Evolutionary conservation across 2,797 vertebrate genomes (phyloP), one percentile per base, ranked within the genome.

Genomic region (Sparus aurata): DNA sequence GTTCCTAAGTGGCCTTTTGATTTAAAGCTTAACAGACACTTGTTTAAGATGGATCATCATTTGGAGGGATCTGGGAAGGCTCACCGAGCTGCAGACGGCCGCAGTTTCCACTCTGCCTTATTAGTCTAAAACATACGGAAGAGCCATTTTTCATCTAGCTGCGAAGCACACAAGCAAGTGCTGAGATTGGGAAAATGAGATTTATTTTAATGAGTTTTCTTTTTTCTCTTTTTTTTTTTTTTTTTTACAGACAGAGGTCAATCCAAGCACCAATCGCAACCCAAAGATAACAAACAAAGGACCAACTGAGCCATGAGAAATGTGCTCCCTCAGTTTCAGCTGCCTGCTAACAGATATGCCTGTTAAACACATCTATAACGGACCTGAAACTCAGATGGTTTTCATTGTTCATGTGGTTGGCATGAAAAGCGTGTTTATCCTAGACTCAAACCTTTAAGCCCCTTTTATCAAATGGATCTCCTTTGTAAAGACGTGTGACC

Each of bases 241-340:
- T 63, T 53, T 46, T 22, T 53, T 34, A 73, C 34, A 41, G 62
- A 80, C 67, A 61, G 76, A 75, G 47, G 66, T 84, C 43, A 78
- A 75, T 83, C 69, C 45, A 12, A 66, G 52, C 52, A 18, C 67
- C 1, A 18, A 75, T 63, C 7, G 0, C 27, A 68, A 69, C 68
- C 63, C 72, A 85, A 73, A 62, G 47, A 90, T 83, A 91, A 90
- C 64, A 89, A 92, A 87, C 85, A 87, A 38, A 59, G 75, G 77
- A 57, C 74, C 55, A 22, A 23, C 57, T 77, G 65, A 81, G 64
- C 77, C 65, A 7, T 12, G 43, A 77, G 52, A 76, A 70, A 69
- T 47, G 63, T 58, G 75, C 60, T 77, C n/a, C 74, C 73, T 53
- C 70, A 59, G 52, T 88, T 85, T 77, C 78, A 75, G 70, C 75